Percentiles rank a stretch among this genome's conserved stretches.
phyloP scores from a whole-genome alignment of 2,888 invertebrate species.

The Metacarcinus magister region DNA sequence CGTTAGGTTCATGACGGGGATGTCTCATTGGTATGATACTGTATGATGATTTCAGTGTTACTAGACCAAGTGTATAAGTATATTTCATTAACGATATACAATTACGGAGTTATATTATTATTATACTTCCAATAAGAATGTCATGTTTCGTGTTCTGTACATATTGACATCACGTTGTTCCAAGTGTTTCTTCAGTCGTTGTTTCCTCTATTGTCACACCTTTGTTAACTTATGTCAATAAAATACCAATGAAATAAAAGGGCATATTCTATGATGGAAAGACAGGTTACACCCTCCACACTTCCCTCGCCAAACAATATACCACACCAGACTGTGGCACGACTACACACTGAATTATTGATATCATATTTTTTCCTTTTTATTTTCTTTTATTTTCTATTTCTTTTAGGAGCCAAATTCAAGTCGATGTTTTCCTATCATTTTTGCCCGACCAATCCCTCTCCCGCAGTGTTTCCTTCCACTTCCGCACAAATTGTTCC shows the following conservation, averaged over 20 bases:
- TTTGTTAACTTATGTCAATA: neutral
- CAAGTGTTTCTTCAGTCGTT: neutral
- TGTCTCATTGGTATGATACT: neutral
- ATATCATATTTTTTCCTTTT: neutral
- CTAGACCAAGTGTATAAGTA: no score
- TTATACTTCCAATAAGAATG: neutral
- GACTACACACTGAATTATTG: slow-evolving; percentile 1
- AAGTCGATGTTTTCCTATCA: slow-evolving; percentile 16
- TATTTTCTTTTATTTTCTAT: neutral
- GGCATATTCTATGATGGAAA: neutral
- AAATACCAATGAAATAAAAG: neutral
- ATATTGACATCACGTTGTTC: neutral
- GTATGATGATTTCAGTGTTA: neutral
- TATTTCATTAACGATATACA: no score
- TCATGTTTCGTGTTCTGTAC: neutral
- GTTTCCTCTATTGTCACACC: neutral
- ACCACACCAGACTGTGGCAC: neutral
- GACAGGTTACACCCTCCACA: neutral
- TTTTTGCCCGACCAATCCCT: neutral
- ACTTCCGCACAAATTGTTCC: slow-evolving; percentile 16
- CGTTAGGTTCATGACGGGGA: neutral
- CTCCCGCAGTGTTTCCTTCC: neutral
- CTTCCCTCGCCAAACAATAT: neutral
- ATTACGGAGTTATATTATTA: neutral
- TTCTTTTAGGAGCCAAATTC: neutral